Evolutionary conservation across 2,113 vertebrate species (phyloP).

Genomic region (Syrrhaptes paradoxus): DNA sequence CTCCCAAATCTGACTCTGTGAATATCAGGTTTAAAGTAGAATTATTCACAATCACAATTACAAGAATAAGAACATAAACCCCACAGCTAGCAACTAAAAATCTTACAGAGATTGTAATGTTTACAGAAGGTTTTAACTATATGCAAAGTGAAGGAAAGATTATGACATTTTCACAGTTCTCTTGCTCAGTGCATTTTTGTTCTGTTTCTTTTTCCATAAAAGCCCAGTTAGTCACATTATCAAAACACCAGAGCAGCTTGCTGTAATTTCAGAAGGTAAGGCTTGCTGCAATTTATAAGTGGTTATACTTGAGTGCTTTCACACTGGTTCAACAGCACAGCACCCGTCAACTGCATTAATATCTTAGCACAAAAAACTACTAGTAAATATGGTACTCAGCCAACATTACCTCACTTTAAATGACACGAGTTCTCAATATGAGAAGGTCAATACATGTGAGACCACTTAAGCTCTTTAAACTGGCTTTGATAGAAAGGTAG

Average conservation of each 20-base stretch:
- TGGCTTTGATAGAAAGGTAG: neutral
- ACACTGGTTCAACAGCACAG: neutral
- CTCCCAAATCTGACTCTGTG: neutral
- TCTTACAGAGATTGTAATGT: neutral
- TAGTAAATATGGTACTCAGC: neutral
- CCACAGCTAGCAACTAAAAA: neutral
- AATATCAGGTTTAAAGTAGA: neutral
- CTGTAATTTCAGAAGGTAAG: neutral
- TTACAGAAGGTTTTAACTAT: neutral
- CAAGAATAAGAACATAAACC: neutral
- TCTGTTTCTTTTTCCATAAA: neutral
- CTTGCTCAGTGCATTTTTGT: neutral
- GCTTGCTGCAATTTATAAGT: neutral
- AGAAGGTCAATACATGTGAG: neutral
- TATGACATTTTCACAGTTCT: neutral
- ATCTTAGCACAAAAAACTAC: neutral
- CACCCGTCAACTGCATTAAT: neutral
- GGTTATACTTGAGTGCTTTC: neutral
- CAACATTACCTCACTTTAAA: neutral
- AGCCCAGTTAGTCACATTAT: neutral
- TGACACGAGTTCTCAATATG: neutral
- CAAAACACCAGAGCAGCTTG: neutral
- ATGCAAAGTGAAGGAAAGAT: neutral
- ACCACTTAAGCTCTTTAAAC: neutral
- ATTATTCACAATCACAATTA: neutral